Base-by-base conservation (phyloP, 2,888 invertebrate species). In the Heliconius ismenius region DNA sequence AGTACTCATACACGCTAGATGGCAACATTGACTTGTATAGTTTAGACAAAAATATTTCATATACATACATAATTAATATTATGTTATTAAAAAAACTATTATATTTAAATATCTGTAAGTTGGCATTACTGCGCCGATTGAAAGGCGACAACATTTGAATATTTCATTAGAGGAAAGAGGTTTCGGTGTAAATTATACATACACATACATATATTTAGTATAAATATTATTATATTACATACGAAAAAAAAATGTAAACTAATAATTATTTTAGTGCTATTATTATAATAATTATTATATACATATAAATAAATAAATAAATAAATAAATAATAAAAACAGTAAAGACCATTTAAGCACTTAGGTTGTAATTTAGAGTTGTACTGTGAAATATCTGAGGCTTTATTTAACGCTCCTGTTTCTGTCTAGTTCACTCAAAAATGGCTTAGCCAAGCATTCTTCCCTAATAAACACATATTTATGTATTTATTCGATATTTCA, bases 331-430 rank as follows among this genome's bases (percentile, higher is more conserved):
- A 21, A 54, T 54, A 54, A 54, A 54, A 18, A 54, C 21, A 54
- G 54, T 87, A 87, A 85, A 86, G 85, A 88, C 86, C 84, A 87
- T 85, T 82, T 85, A 84, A 83, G 88, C 87, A 86, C 86, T 81
- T 89, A 88, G 88, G 72, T 78, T 82, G 69, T 80, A 79, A 87
- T 83, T 84, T 90, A 91, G 90, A 89, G 89, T 91, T 89, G 90
- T 90, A 89, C 86, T 83, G 82, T 83, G 83, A 84, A 83, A 82
- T 88, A 84, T 85, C 82, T 83, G 91, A 91, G 91, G 91, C 91
- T 91, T 89, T 84, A 83, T 81, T 76, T 32, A 54, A 58, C 77
- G 77, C 78, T 75, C 82, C 81, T 75, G 77, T 63, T 76, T 81
- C 79, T 74, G 75, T 79, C 63, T 76, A 78, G 76, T 81, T 78